Base-by-base conservation (phyloP, 2,888 invertebrate species). In the Torymus auratus region DNA sequence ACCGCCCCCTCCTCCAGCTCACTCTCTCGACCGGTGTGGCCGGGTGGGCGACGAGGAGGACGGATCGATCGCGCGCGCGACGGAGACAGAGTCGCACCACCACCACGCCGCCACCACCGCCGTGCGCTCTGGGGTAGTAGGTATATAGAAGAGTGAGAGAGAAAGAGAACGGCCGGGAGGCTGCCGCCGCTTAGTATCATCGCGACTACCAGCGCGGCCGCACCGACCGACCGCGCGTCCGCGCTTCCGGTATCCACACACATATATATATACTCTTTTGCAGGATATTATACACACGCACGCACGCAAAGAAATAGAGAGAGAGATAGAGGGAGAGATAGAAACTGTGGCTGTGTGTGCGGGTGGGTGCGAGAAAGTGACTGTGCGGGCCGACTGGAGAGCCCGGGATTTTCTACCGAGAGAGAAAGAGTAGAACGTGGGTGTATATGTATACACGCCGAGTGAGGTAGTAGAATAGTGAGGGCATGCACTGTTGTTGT, bases 171-270 rank as follows among this genome's bases (percentile, higher is more conserved):
- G 68, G 15, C 50, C 70, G 70, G 28, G 56, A 68, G 62, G 12
- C n/a, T 52, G 41, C 41, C 7, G 41, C 41, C 41, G 41, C 61
- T 71, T 70, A 80, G 80, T 80, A 80, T 75, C 80, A 71, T 61
- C 75, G 71, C 71, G 80, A 53, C 70, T 76, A 60, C 65, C 70
- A 74, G 67, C 80, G 75, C 56, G 60, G 53, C 55, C 28, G 64
- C 72, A 2, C 62, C 17, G n/a, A 10, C 23, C 28, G 13, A 13
- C n/a, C n/a, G 23, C 41, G 41, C 41, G 41, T 41, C 7, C 41
- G 41, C 41, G 41, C 41, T 41, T 41, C 41, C 7, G 41, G 41
- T 41, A 41, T 7, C 5, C 7, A 41, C 5, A 41, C 7, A 41
- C 7, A 41, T 7, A 41, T 41, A 7, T 41, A 41, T 41, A 41